phyloP scores from a whole-genome alignment of 2,797 vertebrate species.

The Sebastes hopkinsi region DNA sequence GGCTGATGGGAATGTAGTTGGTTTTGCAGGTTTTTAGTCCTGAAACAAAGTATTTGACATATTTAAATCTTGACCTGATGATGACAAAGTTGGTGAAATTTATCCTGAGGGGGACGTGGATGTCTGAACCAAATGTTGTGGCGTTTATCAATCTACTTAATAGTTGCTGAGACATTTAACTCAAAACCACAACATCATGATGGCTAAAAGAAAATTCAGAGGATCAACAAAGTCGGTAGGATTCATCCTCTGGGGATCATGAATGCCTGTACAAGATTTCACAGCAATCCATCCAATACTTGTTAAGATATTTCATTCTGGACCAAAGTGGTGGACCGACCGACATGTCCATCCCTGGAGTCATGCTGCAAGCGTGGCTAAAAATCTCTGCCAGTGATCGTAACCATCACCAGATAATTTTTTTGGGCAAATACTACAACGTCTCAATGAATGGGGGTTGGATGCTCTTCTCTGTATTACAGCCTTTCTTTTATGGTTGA shows the following conservation, averaged over 20 bases:
- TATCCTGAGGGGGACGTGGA: no score
- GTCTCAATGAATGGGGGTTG: neutral
- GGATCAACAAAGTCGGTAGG: neutral
- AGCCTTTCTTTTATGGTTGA: conserved; percentile 15
- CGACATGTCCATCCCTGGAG: no score
- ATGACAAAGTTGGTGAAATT: no score
- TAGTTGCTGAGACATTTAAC: neutral
- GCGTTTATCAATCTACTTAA: neutral
- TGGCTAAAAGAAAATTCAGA: neutral
- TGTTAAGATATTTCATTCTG: neutral
- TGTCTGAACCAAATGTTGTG: neutral
- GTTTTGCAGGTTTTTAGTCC: neutral
- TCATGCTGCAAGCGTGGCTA: no score
- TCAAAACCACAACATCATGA: neutral
- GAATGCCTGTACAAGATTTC: no score
- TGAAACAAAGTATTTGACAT: neutral
- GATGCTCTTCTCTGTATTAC: neutral
- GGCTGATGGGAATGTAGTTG: neutral
- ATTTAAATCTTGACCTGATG: no score
- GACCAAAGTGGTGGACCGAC: neutral
- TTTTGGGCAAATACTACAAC: neutral
- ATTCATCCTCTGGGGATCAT: neutral
- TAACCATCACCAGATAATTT: neutral
- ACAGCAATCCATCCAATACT: neutral
- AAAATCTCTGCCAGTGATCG: neutral